Percentiles rank a stretch among this genome's conserved stretches.
These are phyloP conservation scores for Otolemur garnettii DNA, from an alignment of 2,113 vertebrate species.

Conservation along the genomic window DNA sequence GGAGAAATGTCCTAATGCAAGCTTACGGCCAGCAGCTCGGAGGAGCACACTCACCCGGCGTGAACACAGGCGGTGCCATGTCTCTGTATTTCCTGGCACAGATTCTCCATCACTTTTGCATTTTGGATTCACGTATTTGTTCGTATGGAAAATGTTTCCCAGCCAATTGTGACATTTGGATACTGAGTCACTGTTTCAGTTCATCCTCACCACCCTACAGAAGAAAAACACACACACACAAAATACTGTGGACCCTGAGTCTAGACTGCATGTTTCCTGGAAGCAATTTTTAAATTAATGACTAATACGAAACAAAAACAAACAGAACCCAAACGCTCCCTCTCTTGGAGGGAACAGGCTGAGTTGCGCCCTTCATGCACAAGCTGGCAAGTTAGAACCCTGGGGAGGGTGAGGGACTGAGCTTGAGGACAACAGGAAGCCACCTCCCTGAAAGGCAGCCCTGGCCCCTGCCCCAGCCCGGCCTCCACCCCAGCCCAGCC, in stretches of 20 bases:
- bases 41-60: accelerated
- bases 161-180: constrained; percentile 58
- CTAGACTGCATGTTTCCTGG: constrained; percentile 12
- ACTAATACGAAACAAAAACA: constrained; percentile 20
- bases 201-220: neutral
- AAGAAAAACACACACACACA: constrained; percentile 44
- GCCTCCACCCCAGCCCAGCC: neutral
- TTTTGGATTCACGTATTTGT: neutral
- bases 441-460: neutral
- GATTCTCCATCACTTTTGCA: accelerated
- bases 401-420: accelerated
- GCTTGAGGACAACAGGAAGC: neutral
- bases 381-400: neutral
- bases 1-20: accelerated
- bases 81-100: accelerated
- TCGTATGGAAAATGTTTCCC: neutral
- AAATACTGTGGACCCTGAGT: neutral
- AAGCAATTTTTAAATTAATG: constrained; percentile 51
- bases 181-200: constrained; percentile 61
- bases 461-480: neutral
- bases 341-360: neutral
- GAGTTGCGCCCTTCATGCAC: accelerated
- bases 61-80: accelerated
- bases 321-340: accelerated
- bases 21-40: accelerated